Conservation (phyloP, 2,888 invertebrate species). For the Caradrina kadenii region DNA sequence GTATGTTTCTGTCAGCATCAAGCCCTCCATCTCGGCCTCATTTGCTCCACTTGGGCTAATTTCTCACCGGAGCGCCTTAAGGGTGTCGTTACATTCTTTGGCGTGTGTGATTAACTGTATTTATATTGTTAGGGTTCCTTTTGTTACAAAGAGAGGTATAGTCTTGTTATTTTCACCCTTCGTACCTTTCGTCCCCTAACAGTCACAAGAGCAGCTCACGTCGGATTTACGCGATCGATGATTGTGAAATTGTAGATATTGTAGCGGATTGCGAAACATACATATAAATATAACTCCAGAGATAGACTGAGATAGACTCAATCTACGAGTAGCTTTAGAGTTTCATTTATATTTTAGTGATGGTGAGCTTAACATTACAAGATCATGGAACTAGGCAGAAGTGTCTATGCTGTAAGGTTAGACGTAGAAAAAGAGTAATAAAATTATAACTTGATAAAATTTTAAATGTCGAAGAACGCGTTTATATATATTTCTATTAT, state of each 20-base stretch:
- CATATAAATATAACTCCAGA: too few relatives aligned
- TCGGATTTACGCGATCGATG: slow-evolving; percentile 83
- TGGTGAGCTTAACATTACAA: not conserved
- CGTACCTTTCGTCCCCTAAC: slow-evolving; percentile 67
- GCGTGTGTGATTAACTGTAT: slow-evolving; percentile 76
- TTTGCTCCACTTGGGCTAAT: slow-evolving; percentile 59
- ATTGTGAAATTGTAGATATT: slow-evolving; percentile 71
- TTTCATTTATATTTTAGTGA: slow-evolving; percentile 19
- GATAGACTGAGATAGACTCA: too few relatives aligned
- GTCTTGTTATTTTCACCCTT: slow-evolving; percentile 76
- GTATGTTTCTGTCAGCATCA: slow-evolving; percentile 56
- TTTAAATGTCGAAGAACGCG: not conserved
- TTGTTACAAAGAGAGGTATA: slow-evolving; percentile 75
- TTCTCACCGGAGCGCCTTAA: slow-evolving; percentile 57
- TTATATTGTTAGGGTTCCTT: slow-evolving; percentile 77
- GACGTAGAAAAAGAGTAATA: too few relatives aligned
- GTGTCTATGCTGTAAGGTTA: not conserved
- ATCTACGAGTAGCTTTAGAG: not conserved
- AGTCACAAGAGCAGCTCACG: slow-evolving; percentile 80
- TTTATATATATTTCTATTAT: too few relatives aligned
- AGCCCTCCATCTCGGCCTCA: slow-evolving; percentile 55
- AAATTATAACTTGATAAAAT: too few relatives aligned
- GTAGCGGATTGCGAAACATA: slow-evolving; percentile 61
- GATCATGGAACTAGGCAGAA: not conserved
- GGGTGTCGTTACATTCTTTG: slow-evolving; percentile 67